Conservation (phyloP, 2,113 vertebrate species). For the Myanophis thanlyinensis region DNA sequence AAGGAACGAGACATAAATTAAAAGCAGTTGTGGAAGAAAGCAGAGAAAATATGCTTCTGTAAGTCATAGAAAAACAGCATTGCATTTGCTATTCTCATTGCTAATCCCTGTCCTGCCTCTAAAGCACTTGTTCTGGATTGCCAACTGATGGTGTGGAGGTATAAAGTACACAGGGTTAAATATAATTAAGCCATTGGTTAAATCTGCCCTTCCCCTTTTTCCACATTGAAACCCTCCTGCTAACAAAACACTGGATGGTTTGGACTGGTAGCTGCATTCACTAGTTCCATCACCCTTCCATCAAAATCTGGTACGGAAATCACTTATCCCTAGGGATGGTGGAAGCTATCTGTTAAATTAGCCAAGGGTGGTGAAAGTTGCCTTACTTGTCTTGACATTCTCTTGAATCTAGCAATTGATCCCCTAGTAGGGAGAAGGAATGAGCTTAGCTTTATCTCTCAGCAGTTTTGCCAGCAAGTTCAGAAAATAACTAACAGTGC, state of each 20-base stretch:
- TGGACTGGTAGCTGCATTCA: not conserved
- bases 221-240: not conserved
- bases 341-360: not conserved
- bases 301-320: not conserved
- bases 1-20: not conserved
- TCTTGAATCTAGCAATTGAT: not conserved
- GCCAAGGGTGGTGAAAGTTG: not conserved
- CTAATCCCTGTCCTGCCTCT: not conserved
- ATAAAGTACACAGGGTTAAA: not conserved
- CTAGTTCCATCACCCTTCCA: not conserved
- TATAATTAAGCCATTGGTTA: not conserved
- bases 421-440: not conserved
- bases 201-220: not conserved
- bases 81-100: not conserved
- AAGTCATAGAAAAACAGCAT: not conserved
- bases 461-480: not conserved
- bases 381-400: not conserved
- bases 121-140: not conserved
- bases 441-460: not conserved
- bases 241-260: not conserved
- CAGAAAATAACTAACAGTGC: not conserved
- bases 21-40: not conserved
- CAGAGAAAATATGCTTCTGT: not conserved
- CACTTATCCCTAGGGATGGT: not conserved
- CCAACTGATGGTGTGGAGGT: not conserved